Conservation (phyloP, 2,113 vertebrate species). For the Rhynchopsitta pachyrhyncha region DNA sequence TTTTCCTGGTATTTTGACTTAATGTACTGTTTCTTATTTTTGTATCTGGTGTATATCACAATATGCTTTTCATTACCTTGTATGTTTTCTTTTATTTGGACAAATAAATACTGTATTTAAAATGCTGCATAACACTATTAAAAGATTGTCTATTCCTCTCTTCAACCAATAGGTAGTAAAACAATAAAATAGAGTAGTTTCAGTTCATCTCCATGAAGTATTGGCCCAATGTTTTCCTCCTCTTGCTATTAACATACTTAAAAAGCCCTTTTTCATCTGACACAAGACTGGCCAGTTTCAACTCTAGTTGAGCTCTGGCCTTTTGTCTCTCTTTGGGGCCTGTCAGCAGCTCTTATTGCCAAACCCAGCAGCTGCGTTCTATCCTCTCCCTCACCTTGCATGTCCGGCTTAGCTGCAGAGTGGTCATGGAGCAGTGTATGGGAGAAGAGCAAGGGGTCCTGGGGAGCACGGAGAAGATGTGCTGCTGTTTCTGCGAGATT, state of each 20-base stretch:
- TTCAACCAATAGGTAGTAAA: background rate
- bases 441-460: background rate
- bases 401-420: background rate
- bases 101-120: background rate
- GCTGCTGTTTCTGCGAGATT: background rate
- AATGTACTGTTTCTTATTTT: background rate
- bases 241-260: background rate
- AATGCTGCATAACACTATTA: background rate
- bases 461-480: accelerated
- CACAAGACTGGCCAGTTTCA: background rate
- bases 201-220: background rate
- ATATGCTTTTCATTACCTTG: background rate
- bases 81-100: background rate
- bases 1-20: background rate
- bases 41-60: background rate
- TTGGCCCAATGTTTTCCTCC: background rate
- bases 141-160: background rate
- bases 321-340: background rate
- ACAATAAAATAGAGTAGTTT: background rate
- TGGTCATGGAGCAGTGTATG: background rate
- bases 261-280: background rate
- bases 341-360: background rate
- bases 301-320: background rate
- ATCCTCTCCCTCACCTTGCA: background rate
- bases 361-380: background rate